phyloP scores from a whole-genome alignment of 2,113 vertebrate genomes.

The Peucedramus taeniatus region DNA sequence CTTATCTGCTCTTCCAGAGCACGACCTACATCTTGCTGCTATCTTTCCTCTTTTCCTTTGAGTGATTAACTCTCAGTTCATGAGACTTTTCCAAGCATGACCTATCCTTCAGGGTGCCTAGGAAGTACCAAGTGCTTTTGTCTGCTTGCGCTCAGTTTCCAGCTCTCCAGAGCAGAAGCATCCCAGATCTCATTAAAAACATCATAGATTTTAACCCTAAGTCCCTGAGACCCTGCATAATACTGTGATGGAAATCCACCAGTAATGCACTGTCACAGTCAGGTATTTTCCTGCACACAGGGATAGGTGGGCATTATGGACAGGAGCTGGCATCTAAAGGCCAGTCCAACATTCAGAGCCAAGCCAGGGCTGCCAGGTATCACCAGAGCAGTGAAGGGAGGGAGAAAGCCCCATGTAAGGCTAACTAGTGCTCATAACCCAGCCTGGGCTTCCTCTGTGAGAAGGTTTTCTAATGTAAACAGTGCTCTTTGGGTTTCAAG shows the following conservation, averaged over 20 bases:
- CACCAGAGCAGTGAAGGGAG: neutral
- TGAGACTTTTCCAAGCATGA: neutral
- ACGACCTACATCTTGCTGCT: neutral
- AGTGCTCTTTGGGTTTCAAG: neutral
- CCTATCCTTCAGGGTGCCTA: neutral
- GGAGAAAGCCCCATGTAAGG: neutral
- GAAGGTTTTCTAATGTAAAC: neutral
- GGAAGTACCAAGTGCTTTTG: neutral
- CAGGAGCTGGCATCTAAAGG: neutral
- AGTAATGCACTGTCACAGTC: neutral
- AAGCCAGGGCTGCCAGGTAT: neutral
- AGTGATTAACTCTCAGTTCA: neutral
- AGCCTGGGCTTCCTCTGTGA: neutral
- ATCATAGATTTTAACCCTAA: neutral
- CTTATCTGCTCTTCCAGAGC: slow-evolving; percentile 6
- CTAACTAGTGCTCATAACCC: neutral
- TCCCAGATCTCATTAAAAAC: neutral
- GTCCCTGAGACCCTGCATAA: fast-evolving
- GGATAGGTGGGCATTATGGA: neutral
- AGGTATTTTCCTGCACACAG: neutral
- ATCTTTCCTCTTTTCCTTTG: neutral
- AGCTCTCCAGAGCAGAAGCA: neutral
- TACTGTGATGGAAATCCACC: neutral
- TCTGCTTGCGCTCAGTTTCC: neutral
- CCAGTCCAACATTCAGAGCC: neutral